Evolutionary conservation across 2,113 vertebrate species (phyloP).

Genomic region (Dicaeum eximium): DNA sequence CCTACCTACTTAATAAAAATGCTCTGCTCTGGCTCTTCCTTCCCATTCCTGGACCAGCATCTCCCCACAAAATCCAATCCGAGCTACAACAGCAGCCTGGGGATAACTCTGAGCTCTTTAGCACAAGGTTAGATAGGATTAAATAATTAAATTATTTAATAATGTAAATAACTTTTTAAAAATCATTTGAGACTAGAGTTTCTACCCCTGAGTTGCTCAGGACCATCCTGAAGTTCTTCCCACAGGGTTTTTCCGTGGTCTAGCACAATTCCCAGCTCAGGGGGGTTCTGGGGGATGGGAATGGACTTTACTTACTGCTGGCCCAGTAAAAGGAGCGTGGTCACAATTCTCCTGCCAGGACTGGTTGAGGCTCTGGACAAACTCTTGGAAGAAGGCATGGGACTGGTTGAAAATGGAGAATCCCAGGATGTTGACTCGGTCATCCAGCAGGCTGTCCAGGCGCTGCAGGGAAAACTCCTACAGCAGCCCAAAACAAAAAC

Average conservation of each 20-base stretch:
- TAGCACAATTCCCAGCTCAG: background rate
- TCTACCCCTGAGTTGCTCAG: background rate
- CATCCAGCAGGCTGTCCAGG: slow-evolving; percentile 85
- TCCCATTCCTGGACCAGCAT: background rate
- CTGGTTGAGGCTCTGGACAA: slow-evolving; percentile 92
- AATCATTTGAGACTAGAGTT: background rate
- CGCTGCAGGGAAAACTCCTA: slow-evolving; percentile 93
- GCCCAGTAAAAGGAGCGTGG: slow-evolving; percentile 90
- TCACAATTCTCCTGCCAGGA: slow-evolving; percentile 99
- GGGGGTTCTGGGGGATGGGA: background rate
- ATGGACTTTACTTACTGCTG: slow-evolving; percentile 79
- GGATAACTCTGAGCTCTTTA: background rate
- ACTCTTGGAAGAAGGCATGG: slow-evolving; percentile 93
- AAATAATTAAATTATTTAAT: background rate
- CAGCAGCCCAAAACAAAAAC: background rate
- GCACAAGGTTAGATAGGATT: background rate
- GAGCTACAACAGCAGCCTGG: background rate
- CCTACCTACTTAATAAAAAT: background rate
- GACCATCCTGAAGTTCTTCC: background rate
- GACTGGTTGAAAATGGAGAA: slow-evolving; percentile 98
- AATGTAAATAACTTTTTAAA: too few species aligned
- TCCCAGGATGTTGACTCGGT: slow-evolving; percentile 91
- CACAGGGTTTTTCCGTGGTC: background rate
- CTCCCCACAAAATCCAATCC: background rate
- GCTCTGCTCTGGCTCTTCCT: background rate